Conservation (phyloP, 2,797 vertebrate species). For the Glossophaga mutica region DNA sequence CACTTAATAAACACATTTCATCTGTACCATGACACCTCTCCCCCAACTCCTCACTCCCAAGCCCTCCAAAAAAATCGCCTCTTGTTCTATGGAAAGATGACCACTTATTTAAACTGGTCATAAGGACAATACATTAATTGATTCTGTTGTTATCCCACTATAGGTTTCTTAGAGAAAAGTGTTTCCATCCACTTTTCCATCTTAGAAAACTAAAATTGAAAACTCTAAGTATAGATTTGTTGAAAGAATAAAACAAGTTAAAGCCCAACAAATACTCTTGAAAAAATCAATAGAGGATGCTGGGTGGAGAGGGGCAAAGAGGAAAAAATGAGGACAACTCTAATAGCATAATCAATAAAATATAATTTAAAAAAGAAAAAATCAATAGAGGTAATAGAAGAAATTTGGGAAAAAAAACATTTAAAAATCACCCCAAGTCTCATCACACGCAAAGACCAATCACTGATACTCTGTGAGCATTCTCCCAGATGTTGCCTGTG, state of each 20-base stretch:
- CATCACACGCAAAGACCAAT: neutral
- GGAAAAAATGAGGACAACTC: neutral
- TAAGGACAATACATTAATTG: neutral
- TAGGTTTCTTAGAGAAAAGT: neutral
- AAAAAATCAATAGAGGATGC: neutral
- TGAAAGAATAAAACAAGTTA: neutral
- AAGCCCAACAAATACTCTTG: neutral
- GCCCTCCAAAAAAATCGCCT: neutral
- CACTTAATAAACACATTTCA: neutral
- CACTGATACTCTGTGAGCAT: neutral
- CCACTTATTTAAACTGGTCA: neutral
- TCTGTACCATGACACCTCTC: neutral
- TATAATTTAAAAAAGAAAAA: neutral
- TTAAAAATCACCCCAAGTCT: neutral
- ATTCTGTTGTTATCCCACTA: neutral
- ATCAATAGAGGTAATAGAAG: neutral
- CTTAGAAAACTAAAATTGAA: slow-evolving; percentile 17
- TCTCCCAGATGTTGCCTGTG: neutral
- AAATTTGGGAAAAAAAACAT: neutral
- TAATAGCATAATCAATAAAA: neutral
- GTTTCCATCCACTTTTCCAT: neutral
- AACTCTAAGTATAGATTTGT: neutral
- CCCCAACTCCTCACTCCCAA: neutral
- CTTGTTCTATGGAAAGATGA: neutral
- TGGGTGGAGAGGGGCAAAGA: neutral